Evolutionary conservation across 2,797 vertebrate species (phyloP).

Genomic region (Phylloscopus collybita): DNA sequence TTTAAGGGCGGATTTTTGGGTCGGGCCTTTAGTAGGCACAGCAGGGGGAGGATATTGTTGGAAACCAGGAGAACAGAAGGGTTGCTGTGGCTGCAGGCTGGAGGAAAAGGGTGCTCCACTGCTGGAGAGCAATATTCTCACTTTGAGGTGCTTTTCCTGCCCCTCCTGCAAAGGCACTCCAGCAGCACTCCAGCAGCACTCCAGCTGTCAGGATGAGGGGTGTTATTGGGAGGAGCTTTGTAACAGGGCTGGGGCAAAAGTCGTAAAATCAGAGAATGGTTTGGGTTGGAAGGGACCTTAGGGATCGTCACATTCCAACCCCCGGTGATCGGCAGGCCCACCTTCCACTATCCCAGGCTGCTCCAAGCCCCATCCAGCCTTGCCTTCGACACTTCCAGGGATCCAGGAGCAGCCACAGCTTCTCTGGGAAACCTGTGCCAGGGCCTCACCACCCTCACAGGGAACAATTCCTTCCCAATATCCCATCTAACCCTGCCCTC

Average conservation of each 20-base stretch:
- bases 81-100: not conserved
- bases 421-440: not conserved
- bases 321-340: rapidly evolving
- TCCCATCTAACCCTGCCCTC: rapidly evolving
- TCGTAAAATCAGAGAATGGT: not conserved
- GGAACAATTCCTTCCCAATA: not conserved
- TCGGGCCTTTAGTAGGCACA: not conserved
- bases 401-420: not conserved
- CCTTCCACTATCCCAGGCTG: rapidly evolving
- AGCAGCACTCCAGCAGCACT: not conserved
- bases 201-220: not conserved
- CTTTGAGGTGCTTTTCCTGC: not conserved
- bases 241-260: not conserved
- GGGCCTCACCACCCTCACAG: rapidly evolving
- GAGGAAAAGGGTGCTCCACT: not conserved
- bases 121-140: not conserved
- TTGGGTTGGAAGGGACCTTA: not conserved
- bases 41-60: not conserved
- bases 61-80: not conserved
- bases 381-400: not conserved
- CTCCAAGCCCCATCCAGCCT: rapidly evolving
- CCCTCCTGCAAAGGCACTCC: not conserved
- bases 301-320: not conserved
- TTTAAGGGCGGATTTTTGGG: not conserved
- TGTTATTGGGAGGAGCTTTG: not conserved